Percentiles rank a stretch among this genome's conserved stretches.
These are phyloP conservation scores for Anthoscopus minutus DNA, from an alignment of 2,113 vertebrate species.

Conservation along the genomic window DNA sequence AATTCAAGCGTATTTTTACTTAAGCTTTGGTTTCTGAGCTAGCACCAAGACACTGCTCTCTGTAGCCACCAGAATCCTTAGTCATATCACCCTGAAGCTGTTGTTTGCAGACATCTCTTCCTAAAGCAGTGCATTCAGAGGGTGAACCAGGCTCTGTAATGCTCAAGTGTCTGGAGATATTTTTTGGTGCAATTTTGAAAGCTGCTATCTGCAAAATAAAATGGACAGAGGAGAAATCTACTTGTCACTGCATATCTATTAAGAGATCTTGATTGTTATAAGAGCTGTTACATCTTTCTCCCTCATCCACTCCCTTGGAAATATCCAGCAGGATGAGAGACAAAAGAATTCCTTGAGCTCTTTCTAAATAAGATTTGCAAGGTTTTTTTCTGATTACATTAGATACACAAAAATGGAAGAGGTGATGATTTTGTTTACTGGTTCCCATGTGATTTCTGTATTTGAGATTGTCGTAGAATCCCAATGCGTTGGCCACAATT, in stretches of 20 bases:
- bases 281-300: not conserved
- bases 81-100: not conserved
- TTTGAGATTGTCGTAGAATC: not conserved
- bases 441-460: not conserved
- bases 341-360: not conserved
- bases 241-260: not conserved
- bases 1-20: not conserved
- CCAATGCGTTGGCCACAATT: accelerated
- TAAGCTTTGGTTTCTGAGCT: not conserved
- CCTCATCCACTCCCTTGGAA: not conserved
- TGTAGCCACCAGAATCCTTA: not conserved
- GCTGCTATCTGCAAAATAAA: not conserved
- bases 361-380: not conserved
- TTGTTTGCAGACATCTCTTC: not conserved
- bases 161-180: not conserved
- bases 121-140: not conserved
- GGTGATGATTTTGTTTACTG: not conserved
- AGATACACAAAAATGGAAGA: not conserved
- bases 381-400: not conserved
- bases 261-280: not conserved
- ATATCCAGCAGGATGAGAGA: not conserved
- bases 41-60: accelerated
- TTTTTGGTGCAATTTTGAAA: not conserved
- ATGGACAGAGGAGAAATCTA: not conserved
- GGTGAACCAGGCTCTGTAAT: not conserved